Evolutionary conservation across 2,797 vertebrate genomes (phyloP).

Genomic region (Netta rufina): DNA sequence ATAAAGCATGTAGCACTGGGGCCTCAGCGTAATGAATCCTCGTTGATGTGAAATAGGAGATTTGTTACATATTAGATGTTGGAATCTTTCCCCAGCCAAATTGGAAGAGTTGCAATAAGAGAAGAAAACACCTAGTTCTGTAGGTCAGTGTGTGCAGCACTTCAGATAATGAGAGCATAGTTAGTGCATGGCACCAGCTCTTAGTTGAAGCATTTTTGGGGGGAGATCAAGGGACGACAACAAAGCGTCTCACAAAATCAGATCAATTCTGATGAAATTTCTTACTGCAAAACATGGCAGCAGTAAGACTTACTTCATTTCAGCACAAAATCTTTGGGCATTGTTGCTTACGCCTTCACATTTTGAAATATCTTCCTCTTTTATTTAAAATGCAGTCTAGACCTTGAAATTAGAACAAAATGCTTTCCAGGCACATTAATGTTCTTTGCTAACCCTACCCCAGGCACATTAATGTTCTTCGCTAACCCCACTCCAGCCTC

Average conservation of each 20-base stretch:
- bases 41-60: slow-evolving; percentile 64
- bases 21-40: slow-evolving; percentile 67
- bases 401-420: neutral
- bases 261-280: slow-evolving; percentile 24
- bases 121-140: slow-evolving; percentile 13
- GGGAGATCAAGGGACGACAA: neutral
- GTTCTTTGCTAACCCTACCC: neutral
- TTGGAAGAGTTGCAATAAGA: slow-evolving; percentile 24
- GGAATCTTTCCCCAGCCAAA: slow-evolving; percentile 47
- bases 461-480: neutral
- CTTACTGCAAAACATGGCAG: neutral
- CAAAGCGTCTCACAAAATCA: neutral
- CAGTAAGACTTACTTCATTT: neutral
- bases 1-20: slow-evolving; percentile 66
- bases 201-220: neutral
- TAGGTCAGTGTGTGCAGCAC: neutral
- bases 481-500: too few species aligned
- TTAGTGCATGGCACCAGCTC: neutral
- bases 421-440: neutral
- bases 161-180: neutral
- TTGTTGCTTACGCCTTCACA: neutral
- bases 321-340: neutral
- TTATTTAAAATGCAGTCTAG: neutral
- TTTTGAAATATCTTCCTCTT: neutral
- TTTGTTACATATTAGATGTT: slow-evolving; percentile 50